A percentile compares a stretch with the other conserved stretches of the same genome.
Evolutionary conservation across 2,888 invertebrate species (phyloP).

Genomic region (Cylindroiulus punctatus): DNA sequence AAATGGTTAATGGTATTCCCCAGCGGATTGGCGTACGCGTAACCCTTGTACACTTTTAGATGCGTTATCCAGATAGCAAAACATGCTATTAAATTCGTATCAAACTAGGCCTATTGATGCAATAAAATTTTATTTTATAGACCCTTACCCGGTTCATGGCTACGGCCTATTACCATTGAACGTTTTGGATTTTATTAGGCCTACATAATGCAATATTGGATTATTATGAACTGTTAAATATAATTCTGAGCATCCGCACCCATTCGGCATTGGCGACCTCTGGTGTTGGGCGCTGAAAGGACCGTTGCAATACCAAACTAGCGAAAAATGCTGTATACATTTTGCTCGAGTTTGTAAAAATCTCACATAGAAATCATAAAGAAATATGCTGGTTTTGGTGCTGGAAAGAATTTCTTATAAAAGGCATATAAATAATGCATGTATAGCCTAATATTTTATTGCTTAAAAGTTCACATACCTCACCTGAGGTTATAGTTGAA

Average conservation of each 20-base stretch:
- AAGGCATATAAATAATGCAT: too few species aligned
- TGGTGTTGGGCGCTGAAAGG: neutral
- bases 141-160: conserved; percentile 24
- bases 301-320: neutral
- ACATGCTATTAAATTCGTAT: conserved; percentile 40
- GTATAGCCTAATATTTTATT: too few species aligned
- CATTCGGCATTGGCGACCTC: neutral
- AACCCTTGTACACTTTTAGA: conserved; percentile 35
- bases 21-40: conserved; percentile 16
- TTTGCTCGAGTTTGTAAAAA: too few species aligned
- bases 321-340: too few species aligned
- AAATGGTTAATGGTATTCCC: conserved; percentile 39
- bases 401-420: too few species aligned
- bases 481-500: too few species aligned
- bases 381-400: too few species aligned
- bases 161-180: conserved; percentile 45
- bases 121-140: conserved; percentile 39
- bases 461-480: too few species aligned
- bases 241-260: conserved; percentile 43
- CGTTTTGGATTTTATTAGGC: conserved; percentile 40
- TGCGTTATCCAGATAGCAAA: conserved; percentile 39
- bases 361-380: too few species aligned
- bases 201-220: conserved; percentile 47
- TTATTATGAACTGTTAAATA: conserved; percentile 43
- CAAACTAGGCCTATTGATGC: conserved; percentile 39